Percentiles rank a stretch among this genome's conserved stretches.
phyloP scores from a whole-genome alignment of 2,888 invertebrate genomes.

The Apodemia mormo region DNA sequence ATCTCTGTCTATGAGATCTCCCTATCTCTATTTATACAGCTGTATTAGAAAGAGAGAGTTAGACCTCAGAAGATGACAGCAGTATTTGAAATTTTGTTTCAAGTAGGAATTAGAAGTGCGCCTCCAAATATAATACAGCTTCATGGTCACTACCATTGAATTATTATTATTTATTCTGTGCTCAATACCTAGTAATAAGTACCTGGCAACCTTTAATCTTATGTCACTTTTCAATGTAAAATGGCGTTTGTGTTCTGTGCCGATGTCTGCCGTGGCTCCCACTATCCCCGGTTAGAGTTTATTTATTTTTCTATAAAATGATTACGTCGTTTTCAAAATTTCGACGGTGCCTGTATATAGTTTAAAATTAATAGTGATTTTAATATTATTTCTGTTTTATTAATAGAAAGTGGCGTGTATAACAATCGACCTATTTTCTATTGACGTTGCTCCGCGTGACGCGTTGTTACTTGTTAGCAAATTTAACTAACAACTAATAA shows the following conservation, averaged over 20 bases:
- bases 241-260: constrained; percentile 78
- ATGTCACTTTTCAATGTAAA: constrained; percentile 51
- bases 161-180: no score
- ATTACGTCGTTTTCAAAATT: constrained; percentile 18
- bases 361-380: background rate
- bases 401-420: constrained; percentile 20
- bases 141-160: no score
- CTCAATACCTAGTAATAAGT: no score
- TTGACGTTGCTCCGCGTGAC: constrained; percentile 75
- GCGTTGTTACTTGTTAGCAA: constrained; percentile 56
- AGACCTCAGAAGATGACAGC: no score
- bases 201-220: constrained; percentile 26
- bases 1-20: no score
- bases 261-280: constrained; percentile 81
- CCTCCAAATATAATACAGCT: no score
- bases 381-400: constrained; percentile 5
- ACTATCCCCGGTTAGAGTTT: constrained; percentile 75
- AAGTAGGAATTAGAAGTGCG: no score
- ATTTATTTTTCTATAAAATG: constrained; percentile 42
- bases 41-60: no score
- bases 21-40: no score
- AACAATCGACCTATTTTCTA: constrained; percentile 67
- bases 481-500: constrained; percentile 28
- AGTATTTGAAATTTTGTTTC: no score
- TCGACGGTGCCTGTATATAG: background rate